These are phyloP conservation scores for Conus betulinus DNA, from an alignment of 1,140 invertebrate genomes.

Conservation along the genomic window DNA sequence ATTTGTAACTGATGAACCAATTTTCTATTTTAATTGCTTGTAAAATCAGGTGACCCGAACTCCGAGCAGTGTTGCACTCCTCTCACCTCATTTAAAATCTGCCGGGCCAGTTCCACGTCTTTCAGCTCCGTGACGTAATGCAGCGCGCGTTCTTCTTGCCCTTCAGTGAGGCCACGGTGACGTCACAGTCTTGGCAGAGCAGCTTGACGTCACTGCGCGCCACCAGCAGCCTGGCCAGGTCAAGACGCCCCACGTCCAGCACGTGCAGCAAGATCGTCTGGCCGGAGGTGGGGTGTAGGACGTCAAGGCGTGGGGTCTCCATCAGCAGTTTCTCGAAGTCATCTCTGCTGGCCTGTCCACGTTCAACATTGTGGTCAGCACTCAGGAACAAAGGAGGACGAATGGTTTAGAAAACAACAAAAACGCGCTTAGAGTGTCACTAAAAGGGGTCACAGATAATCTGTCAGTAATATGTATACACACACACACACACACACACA, in stretches of 20 bases:
- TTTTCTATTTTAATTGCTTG: no score
- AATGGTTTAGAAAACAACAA: background rate
- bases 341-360: background rate
- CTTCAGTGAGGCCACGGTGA: conserved; percentile 40
- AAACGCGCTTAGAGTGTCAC: background rate
- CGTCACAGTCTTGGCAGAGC: conserved; percentile 47
- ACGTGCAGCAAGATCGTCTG: conserved; percentile 61
- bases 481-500: no score
- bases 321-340: conserved; percentile 9
- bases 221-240: conserved; percentile 48
- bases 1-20: no score
- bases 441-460: no score
- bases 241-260: conserved; percentile 42
- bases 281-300: conserved; percentile 42
- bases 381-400: conserved; percentile 9
- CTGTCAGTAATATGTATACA: no score
- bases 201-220: conserved; percentile 46
- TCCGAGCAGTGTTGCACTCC: background rate
- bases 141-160: conserved; percentile 57
- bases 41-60: no score
- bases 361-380: no score
- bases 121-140: conserved; percentile 62
- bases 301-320: background rate
- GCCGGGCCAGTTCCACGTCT: conserved; percentile 54
- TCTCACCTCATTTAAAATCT: conserved; percentile 49